phyloP scores from a whole-genome alignment of 2,888 invertebrate genomes.

The Sphaerophoria rueppellii region DNA sequence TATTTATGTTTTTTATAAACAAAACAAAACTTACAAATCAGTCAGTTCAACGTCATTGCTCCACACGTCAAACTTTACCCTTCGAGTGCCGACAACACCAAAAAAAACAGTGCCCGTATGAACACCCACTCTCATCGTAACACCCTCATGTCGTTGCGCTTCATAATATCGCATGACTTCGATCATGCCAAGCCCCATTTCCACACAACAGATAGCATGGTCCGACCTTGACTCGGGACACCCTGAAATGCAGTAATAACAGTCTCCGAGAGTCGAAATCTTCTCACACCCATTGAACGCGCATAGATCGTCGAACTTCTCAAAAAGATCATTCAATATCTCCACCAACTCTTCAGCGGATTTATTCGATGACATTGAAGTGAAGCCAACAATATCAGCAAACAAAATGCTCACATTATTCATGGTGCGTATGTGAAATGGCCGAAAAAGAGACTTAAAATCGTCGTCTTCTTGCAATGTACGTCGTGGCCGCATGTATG shows the following conservation, averaged over 20 bases:
- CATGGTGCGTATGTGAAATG: slow-evolving; percentile 98
- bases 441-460: slow-evolving; percentile 93
- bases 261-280: slow-evolving; percentile 96
- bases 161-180: slow-evolving; percentile 96
- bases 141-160: slow-evolving; percentile 93
- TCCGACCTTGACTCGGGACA: slow-evolving; percentile 96
- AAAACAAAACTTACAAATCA: slow-evolving; percentile 85
- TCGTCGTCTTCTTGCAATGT: slow-evolving; percentile 81
- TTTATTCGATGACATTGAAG: slow-evolving; percentile 98
- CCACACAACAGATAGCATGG: slow-evolving; percentile 97
- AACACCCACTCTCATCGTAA: slow-evolving; percentile 98
- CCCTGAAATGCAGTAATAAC: slow-evolving; percentile 97
- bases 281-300: slow-evolving; percentile 95
- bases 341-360: slow-evolving; percentile 97
- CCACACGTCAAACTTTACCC: slow-evolving; percentile 99
- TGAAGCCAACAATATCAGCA: slow-evolving; percentile 99
- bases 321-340: slow-evolving; percentile 97
- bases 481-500: slow-evolving; percentile 78
- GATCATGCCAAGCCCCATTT: slow-evolving; percentile 99
- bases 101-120: slow-evolving; percentile 98
- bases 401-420: slow-evolving; percentile 97
- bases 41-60: slow-evolving; percentile 98
- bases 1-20: neutral
- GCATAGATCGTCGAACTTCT: slow-evolving; percentile 96
- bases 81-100: slow-evolving; percentile 96